Base-by-base conservation (phyloP, 1,140 invertebrate species). In the Anastatus disparis region DNA sequence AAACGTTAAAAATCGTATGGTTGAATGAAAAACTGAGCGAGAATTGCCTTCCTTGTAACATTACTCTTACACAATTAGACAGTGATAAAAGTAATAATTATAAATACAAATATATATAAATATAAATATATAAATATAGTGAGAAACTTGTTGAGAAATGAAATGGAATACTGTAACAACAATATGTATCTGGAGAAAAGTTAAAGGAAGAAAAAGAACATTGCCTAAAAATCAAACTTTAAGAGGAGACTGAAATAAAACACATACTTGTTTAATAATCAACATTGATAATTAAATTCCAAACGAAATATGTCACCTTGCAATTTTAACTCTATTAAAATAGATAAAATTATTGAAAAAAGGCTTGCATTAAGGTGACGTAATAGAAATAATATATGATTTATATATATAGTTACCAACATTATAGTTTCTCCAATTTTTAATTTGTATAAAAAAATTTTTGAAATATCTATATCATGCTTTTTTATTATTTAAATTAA, bases 31-130 rank as follows among this genome's bases (percentile, higher is more conserved):
- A 64, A 56, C 29, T 22, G n/a, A 53, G 58, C 74, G 42, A 78
- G 64, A 74, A 76, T 74, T 79, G 77, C 78, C 76, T 78, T 79
- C 72, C 71, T 76, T 74, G 70, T 75, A 79, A 77, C 69, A 66
- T 70, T 69, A 64, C 7, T 63, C 48, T 63, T 63, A 70, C 50
- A 71, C n/a, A 58, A 58, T 71, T 59, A 64, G 31, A 63, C n/a
- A 46, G 20, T 29, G 20, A 64, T 46, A 48, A 8, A 44, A 70
- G 10, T 42, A 42, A 53, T 62, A 29, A 42, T 38, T 63, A 42
- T 35, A 75, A 74, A 74, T 70, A 78, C 13, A 52, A 35, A 40
- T 38, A 24, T 58, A 67, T 27, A 52, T 17, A 38, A 29, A 52
- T 31, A 46, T 61, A 46, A 2, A 29, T 64, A 63, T 31, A 77